Base-by-base conservation (phyloP, 1,140 invertebrate genomes). In the Harlomillsia oculata region DNA sequence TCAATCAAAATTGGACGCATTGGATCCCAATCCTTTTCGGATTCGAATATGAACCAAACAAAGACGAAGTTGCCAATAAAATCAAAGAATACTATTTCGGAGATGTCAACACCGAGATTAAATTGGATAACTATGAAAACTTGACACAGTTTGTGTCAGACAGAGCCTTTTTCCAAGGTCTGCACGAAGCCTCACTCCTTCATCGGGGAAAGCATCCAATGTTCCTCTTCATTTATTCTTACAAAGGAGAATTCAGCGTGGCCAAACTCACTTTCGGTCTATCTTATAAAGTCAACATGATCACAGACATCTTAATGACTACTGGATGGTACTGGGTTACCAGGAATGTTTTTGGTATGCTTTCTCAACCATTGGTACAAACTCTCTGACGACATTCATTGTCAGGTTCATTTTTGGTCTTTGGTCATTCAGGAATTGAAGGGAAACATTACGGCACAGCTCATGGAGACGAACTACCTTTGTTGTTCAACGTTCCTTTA, bases 1-100 rank as follows among this genome's bases (percentile, higher is more conserved):
- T 58, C 8, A 58, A 58, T 40, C 26, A 36, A 53, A 58, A 58
- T 25, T 58, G 56, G 56, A 46, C 30, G 8, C 30, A 58, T 20
- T 58, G 50, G 48, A 20, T 46, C 5, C 56, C 56, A 3, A 58
- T 37, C n/a, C 34, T 58, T 2, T 58, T 58, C 39, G 41, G 39
- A 18, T 58, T 39, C 6, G 41, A 52, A 5, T 29, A 58, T 3
- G n/a, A 43, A 20, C 23, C 40, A 13, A 5, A 29, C 6, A 53
- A 43, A 23, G 18, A 53, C 4, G 8, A 14, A 4, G 43, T 53
- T 20, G 16, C 51, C 14, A 40, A 43, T 2, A 41, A 43, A 43
- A 41, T 53, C 11, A 14, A 37, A 9, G 26, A 34, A 34, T 41
- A 29, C 20, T 53, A 53, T 30, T 20, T 53, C 0, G 51, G 40